Percentiles rank a stretch among this genome's conserved stretches.
Evolutionary conservation across 2,888 invertebrate genomes (phyloP).

Genomic region (Altica lythri): DNA sequence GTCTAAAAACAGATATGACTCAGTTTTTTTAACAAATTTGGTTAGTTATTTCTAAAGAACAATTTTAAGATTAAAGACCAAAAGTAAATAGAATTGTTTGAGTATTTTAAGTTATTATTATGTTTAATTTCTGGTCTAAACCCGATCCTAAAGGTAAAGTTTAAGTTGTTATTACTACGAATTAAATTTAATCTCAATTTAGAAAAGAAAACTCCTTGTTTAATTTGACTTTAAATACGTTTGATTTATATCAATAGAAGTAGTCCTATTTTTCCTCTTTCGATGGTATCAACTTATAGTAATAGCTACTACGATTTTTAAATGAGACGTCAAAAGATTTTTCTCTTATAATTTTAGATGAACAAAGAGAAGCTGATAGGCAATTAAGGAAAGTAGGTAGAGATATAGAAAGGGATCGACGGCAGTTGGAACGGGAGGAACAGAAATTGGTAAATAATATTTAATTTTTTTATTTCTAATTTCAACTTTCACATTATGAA

Average conservation of each 20-base stretch:
- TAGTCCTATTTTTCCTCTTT: too few relatives aligned
- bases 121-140: slow-evolving; percentile 51
- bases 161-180: background rate
- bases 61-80: background rate
- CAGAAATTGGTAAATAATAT: slow-evolving; percentile 74
- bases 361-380: slow-evolving; percentile 81
- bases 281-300: too few relatives aligned
- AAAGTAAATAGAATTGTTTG: background rate
- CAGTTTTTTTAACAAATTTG: background rate
- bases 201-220: background rate
- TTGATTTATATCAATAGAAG: too few relatives aligned
- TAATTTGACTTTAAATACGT: too few relatives aligned
- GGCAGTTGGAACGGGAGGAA: slow-evolving; percentile 83
- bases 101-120: slow-evolving; percentile 10
- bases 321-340: background rate
- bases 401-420: slow-evolving; percentile 82
- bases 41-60: background rate
- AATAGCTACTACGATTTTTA: background rate
- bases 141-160: slow-evolving; percentile 56
- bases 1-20: background rate
- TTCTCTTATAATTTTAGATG: slow-evolving; percentile 62
- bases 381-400: slow-evolving; percentile 78
- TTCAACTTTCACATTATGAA: background rate
- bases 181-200: background rate
- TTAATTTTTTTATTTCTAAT: background rate